A percentile compares a stretch with the other conserved stretches of the same genome.
phyloP scores from a whole-genome alignment of 2,113 vertebrate species.

The Turdus rufiventris region DNA sequence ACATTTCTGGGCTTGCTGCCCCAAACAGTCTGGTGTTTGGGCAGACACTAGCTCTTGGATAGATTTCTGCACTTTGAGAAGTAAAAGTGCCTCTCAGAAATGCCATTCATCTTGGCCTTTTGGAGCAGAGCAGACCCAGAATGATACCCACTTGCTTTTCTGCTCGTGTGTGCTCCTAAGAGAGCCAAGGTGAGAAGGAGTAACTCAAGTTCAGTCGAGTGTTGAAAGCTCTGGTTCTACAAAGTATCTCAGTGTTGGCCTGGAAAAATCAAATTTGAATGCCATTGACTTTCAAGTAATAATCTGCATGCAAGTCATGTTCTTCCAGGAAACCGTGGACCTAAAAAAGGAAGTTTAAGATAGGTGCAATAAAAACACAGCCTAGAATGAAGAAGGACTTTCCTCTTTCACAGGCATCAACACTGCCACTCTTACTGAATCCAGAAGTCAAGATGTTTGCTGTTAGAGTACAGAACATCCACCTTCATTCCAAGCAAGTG shows the following conservation, averaged over 20 bases:
- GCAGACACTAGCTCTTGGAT: neutral
- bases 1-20: neutral
- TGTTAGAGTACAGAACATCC: neutral
- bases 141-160: neutral
- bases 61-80: neutral
- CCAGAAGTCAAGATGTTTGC: neutral
- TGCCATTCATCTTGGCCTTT: neutral
- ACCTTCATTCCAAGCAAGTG: neutral
- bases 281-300: neutral
- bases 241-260: slow-evolving; percentile 71
- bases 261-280: slow-evolving; percentile 58
- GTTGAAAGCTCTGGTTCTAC: slow-evolving; percentile 76
- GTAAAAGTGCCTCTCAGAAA: neutral
- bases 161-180: fast-evolving
- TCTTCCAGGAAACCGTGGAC: neutral
- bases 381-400: neutral
- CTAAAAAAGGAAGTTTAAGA: neutral
- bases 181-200: neutral
- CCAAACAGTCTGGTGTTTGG: neutral
- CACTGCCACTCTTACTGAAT: neutral
- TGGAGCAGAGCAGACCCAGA: neutral
- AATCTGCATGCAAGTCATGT: neutral
- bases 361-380: neutral
- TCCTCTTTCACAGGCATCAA: neutral
- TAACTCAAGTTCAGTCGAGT: neutral